Conservation (phyloP, 1,140 invertebrate species). For the Drosophila pseudoananassae region DNA sequence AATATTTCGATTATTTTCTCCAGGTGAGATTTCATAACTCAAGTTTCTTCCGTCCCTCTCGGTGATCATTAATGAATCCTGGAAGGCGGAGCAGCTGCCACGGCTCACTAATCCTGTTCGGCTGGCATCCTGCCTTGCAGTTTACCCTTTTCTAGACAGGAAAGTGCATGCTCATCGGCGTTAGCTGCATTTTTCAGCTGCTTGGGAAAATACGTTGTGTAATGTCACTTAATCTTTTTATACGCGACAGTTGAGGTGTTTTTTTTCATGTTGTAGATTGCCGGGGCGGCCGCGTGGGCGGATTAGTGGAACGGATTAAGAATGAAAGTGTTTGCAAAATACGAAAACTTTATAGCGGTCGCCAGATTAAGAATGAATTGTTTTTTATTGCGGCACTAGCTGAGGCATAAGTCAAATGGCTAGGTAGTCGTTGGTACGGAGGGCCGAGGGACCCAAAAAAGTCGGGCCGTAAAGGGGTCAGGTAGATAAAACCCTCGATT, state of each 20-base stretch:
- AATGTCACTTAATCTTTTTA: constrained; percentile 73
- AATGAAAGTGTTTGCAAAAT: constrained; percentile 81
- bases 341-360: constrained; percentile 53
- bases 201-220: constrained; percentile 73
- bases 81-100: constrained; percentile 29
- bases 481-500: not conserved
- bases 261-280: constrained; percentile 33
- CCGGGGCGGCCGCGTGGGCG: constrained; percentile 22
- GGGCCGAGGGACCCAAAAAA: constrained; percentile 31
- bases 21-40: not conserved
- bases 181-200: constrained; percentile 51
- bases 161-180: constrained; percentile 33
- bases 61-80: constrained; percentile 44
- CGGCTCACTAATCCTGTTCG: constrained; percentile 19
- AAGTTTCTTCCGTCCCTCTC: not conserved
- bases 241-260: constrained; percentile 31
- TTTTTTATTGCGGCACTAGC: constrained; percentile 65
- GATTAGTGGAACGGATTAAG: constrained; percentile 76
- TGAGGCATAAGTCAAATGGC: constrained; percentile 50
- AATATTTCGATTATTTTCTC: not conserved
- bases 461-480: constrained; percentile 1
- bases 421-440: constrained; percentile 19
- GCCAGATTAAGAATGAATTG: constrained; percentile 78
- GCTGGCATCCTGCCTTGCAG: constrained; percentile 19
- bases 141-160: constrained; percentile 32